Evolutionary conservation across 2,888 invertebrate genomes (phyloP), one percentile per base, ranked within the genome.

Genomic region (Alentia gelatinosa): DNA sequence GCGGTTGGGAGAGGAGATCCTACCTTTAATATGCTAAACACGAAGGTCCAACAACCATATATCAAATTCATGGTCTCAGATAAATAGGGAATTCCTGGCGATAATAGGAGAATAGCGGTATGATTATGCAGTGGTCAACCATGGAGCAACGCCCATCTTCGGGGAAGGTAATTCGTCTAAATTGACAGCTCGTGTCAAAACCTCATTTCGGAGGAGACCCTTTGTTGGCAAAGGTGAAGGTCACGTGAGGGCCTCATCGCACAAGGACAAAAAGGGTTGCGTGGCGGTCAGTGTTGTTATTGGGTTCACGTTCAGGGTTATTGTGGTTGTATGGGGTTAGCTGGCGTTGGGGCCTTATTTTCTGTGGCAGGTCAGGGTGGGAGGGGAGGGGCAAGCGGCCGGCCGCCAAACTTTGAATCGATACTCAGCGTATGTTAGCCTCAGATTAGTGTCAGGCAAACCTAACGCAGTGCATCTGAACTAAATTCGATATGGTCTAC

Each of bases 191-290:
- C 68, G 26, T 68, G 68, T 30, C 23, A 19, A 4, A 3, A 3
- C 68, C 68, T 68, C 68, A 26, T 68, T 68, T 26, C 30, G 68
- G 68, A 12, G 23, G 68, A n/a, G n/a, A n/a, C n/a, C n/a, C 33
- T 68, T 68, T 68, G 68, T 68, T 26, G 30, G 30, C 68, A 47
- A 68, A 68, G 68, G 68, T 68, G n/a, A 68, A 68, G 68, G 68
- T 68, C 68, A 68, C 5, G 4, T 26, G 3, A 68, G 68, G 68
- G 68, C 68, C 68, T 15, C 68, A 68, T 68, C 30, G 30, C 68
- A 68, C 68, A 68, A 30, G 26, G 68, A 68, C 68, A 68, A 68
- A 68, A 26, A 19, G 26, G 68, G 68, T 68, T 68, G 68, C 68
- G 30, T 68, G 68, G 68, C 68, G 68, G 68, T 68, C 68, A 68